Percentiles rank a stretch among this genome's conserved stretches.
Conservation (phyloP, 2,113 vertebrate species). For the Hiodon alosoides region DNA sequence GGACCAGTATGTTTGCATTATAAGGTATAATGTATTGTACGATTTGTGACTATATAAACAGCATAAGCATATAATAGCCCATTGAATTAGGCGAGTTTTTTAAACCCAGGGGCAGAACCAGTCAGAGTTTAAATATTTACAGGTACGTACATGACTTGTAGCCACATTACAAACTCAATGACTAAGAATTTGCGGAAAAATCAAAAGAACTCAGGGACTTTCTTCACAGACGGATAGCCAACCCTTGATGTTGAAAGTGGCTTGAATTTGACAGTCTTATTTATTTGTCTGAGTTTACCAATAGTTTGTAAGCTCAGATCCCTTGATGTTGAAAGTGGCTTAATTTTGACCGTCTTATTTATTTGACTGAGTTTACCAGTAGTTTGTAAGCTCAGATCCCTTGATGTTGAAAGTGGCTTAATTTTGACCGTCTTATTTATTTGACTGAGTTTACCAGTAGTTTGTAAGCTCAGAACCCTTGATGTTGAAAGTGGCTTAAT, state of each 20-base stretch:
- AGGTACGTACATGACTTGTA: not conserved
- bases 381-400: too few relatives aligned
- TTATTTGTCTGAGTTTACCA: not conserved
- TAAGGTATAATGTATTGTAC: too few relatives aligned
- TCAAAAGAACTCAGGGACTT: not conserved
- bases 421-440: conserved; percentile 16
- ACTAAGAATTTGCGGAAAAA: not conserved
- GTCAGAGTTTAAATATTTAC: not conserved
- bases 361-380: not conserved
- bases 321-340: not conserved
- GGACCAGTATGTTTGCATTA: too few relatives aligned
- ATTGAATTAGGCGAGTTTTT: not conserved
- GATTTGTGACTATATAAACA: too few relatives aligned
- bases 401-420: not conserved
- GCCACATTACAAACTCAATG: conserved; percentile 2
- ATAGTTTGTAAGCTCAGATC: not conserved
- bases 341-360: not conserved
- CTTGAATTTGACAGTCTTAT: not conserved
- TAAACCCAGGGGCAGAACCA: not conserved
- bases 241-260: not conserved
- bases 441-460: conserved; percentile 11
- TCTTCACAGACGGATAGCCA: not conserved
- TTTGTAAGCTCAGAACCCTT: conserved; percentile 6
- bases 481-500: not conserved
- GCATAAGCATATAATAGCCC: not conserved